A percentile compares a stretch with the other conserved stretches of the same genome.
Evolutionary conservation across 2,113 vertebrate genomes (phyloP).

Genomic region (Tragelaphus strepsiceros): DNA sequence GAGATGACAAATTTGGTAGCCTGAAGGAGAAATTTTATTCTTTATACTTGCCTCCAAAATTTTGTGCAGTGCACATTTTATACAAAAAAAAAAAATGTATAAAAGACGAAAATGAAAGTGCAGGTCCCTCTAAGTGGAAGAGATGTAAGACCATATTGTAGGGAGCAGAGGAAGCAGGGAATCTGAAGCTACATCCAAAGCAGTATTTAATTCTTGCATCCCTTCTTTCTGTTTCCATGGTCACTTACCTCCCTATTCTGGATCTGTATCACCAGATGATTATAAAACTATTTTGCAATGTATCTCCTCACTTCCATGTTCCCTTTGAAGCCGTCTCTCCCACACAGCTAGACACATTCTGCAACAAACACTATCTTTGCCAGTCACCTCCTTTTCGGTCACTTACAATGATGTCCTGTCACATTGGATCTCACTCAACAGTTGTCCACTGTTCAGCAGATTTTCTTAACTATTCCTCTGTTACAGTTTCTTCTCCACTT

Average conservation of each 20-base stretch:
- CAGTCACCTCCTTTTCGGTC: conserved; percentile 8
- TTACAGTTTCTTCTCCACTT: neutral
- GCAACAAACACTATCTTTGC: neutral
- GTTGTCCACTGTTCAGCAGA: neutral
- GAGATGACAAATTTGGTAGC: neutral
- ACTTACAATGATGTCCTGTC: neutral
- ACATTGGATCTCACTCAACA: neutral
- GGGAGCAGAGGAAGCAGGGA: neutral
- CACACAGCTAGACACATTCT: neutral
- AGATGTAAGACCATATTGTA: neutral
- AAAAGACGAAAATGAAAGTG: neutral
- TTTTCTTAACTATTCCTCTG: neutral
- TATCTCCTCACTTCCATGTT: neutral
- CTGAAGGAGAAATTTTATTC: neutral
- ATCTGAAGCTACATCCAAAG: neutral
- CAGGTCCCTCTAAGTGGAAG: neutral
- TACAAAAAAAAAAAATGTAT: neutral
- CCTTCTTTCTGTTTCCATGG: neutral
- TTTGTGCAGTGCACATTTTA: neutral
- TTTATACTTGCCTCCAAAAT: neutral
- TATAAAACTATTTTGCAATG: neutral
- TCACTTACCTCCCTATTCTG: neutral
- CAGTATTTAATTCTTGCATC: neutral
- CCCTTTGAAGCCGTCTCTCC: neutral
- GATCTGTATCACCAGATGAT: neutral